Base-by-base conservation (phyloP, 2,113 vertebrate genomes). In the Paramisgurnus dabryanus region DNA sequence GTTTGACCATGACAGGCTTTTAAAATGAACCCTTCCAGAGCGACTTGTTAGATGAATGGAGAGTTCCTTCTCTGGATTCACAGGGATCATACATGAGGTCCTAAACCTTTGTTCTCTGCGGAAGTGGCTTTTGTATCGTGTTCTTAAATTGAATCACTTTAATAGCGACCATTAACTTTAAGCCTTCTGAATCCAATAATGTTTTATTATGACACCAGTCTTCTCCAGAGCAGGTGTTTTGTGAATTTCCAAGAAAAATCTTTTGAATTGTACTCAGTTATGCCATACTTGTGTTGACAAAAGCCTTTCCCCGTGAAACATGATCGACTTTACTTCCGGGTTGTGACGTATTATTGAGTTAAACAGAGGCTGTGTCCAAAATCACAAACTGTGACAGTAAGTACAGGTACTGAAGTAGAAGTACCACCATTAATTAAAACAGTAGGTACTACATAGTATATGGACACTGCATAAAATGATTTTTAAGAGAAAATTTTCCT, bases 111-210 rank as follows among this genome's bases (percentile, higher is more conserved):
- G 57, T 47, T 45, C 71, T 6, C 34, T 45, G 12, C 18, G 17
- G 4, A 47, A 63, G 43, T 49, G 58, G 50, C 9, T 41, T 72
- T 41, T 17, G 18, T 47, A 3, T 63, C 7, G 4, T 5, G 1
- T 75, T 75, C 22, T 1, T 75, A 63, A 41, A 49, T 34, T 75
- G 63, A 75, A 75, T 75, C 68, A 7, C 55, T 63, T 75, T 75
- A 75, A 75, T 75, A 47, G 43, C 41, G 45, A 3, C 72, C n/a
- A 27, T 75, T 75, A 63, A 57, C 69, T 60, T n/a, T 10, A 40
- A 43, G 27, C 11, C 9, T 18, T n/a, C n/a, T 18, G n/a, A 58
- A 58, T 7, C 7, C 39, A 60, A 58, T 27, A 58, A 22, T 63
- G 58, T 58, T 22, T 58, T 39, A 34, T 75, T 63, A 63, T 34